These are phyloP conservation scores for Malurus elegans DNA, from an alignment of 2,113 vertebrate species.

Conservation along the genomic window DNA sequence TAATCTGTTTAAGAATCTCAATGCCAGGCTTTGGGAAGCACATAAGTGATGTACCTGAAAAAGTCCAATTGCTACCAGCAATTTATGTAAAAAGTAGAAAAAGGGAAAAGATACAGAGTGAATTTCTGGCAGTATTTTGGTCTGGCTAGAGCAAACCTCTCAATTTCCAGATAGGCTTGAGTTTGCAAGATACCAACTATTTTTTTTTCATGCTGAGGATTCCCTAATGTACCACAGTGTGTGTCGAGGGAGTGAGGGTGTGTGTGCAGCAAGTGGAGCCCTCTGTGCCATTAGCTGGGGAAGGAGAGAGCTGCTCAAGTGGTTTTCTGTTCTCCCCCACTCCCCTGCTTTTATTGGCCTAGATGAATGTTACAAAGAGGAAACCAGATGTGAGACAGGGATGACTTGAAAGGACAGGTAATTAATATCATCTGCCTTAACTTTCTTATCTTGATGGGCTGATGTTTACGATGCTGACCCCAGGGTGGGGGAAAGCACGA, in stretches of 20 bases:
- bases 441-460: constrained; percentile 80
- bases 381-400: constrained; percentile 79
- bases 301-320: constrained; percentile 28
- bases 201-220: not conserved
- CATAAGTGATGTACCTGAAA: too few species aligned
- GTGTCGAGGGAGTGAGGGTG: not conserved
- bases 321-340: constrained; percentile 17
- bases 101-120: not conserved
- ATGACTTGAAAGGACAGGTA: constrained; percentile 80
- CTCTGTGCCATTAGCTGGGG: not conserved
- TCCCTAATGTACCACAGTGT: not conserved
- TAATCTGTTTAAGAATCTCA: not conserved
- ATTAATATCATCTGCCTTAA: constrained; percentile 78
- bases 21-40: not conserved
- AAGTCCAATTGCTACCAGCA: not conserved
- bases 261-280: not conserved
- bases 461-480: constrained; percentile 65
- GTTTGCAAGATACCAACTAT: not conserved
- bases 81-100: not conserved
- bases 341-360: constrained; percentile 75
- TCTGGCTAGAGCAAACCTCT: not conserved
- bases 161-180: not conserved
- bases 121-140: not conserved
- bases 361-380: constrained; percentile 66
- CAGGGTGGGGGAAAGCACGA: constrained; percentile 55